phyloP scores from a whole-genome alignment of 1,140 invertebrate species.

The Camponotus pennsylvanicus region DNA sequence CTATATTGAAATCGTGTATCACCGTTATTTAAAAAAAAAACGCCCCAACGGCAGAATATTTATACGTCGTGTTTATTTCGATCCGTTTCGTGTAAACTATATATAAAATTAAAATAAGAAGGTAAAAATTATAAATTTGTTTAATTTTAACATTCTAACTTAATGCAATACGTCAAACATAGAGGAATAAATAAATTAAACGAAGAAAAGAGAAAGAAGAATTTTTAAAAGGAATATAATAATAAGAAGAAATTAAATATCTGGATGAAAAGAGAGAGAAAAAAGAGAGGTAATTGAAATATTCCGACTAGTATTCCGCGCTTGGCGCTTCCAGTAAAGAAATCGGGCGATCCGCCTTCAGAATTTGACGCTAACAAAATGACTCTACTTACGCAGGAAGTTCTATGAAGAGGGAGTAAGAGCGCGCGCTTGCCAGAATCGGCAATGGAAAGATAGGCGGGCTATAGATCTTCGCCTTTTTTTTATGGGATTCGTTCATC shows the following conservation, averaged over 20 bases:
- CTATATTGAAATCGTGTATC: slow-evolving; percentile 63
- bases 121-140: neutral
- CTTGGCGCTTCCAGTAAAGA: slow-evolving; percentile 1
- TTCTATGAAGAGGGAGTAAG: slow-evolving; percentile 51
- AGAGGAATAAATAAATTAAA: neutral
- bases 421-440: slow-evolving; percentile 39
- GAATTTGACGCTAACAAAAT: slow-evolving; percentile 63
- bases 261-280: neutral
- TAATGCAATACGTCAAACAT: neutral
- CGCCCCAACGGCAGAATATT: neutral
- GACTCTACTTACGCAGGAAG: slow-evolving; percentile 50
- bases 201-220: neutral
- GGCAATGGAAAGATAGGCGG: slow-evolving; percentile 40
- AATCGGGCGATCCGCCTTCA: slow-evolving; percentile 55
- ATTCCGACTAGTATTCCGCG: slow-evolving; percentile 29
- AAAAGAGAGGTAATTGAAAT: slow-evolving; percentile 37
- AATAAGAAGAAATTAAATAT: neutral
- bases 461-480: slow-evolving; percentile 58
- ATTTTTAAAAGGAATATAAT: neutral
- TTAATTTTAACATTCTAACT: neutral
- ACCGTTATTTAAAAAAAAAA: slow-evolving; percentile 62
- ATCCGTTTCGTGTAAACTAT: neutral
- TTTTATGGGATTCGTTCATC: slow-evolving; percentile 40
- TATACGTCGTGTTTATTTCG: neutral
- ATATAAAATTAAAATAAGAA: no score